Percentiles rank a stretch among this genome's conserved stretches.
Conservation (phyloP, 2,113 vertebrate genomes). For the Plecturocebus donacophilus region DNA sequence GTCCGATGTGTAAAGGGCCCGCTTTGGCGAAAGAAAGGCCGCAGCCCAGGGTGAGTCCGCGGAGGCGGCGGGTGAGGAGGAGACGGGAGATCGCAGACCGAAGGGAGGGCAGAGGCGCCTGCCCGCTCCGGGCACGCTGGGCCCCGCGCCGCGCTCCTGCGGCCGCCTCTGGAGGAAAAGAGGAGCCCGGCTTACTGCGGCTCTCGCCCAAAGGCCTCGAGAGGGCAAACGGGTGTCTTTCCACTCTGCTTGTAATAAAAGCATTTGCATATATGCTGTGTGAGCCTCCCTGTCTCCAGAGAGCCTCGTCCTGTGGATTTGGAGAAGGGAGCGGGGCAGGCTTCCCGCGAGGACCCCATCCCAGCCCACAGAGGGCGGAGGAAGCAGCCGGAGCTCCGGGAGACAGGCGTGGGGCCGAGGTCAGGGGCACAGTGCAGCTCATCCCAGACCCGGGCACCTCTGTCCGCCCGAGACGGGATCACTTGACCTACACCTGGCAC, state of each 20-base stretch:
- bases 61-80: slow-evolving; percentile 63
- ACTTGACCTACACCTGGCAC: background rate
- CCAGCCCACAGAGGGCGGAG: slow-evolving; percentile 55
- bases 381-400: background rate
- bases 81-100: rapidly evolving
- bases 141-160: slow-evolving; percentile 66
- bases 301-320: slow-evolving; percentile 83
- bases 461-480: background rate
- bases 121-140: slow-evolving; percentile 69
- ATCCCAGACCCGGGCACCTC: background rate
- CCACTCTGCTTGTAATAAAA: slow-evolving; percentile 84
- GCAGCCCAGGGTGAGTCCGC: slow-evolving; percentile 79
- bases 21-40: slow-evolving; percentile 68
- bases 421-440: too few relatives aligned
- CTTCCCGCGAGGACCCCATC: slow-evolving; percentile 68
- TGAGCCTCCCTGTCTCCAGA: slow-evolving; percentile 84
- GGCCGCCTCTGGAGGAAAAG: slow-evolving; percentile 65
- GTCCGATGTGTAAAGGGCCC: slow-evolving; percentile 83
- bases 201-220: slow-evolving; percentile 84
- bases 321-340: slow-evolving; percentile 61
- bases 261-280: slow-evolving; percentile 88
- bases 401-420: too few relatives aligned
- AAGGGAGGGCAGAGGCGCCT: background rate
- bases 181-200: slow-evolving; percentile 79
- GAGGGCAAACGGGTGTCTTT: slow-evolving; percentile 85